phyloP scores from a whole-genome alignment of 2,797 vertebrate genomes.

The Etheostoma nigrum region DNA sequence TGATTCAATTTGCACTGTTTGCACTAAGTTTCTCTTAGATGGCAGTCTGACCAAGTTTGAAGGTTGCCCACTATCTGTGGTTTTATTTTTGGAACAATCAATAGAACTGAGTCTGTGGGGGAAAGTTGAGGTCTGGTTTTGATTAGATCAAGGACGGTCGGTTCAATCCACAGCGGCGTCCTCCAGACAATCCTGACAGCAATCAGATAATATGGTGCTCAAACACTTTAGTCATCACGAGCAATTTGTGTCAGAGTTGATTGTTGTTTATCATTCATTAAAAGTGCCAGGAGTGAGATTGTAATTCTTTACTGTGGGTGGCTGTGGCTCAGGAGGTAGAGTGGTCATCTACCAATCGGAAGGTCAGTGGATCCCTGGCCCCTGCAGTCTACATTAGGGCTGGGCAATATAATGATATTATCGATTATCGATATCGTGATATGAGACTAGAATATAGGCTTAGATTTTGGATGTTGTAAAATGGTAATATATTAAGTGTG shows the following conservation, averaged over 20 bases:
- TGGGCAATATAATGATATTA: no score
- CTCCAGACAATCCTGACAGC: constrained; percentile 44
- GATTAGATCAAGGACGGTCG: constrained; percentile 64
- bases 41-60: constrained; percentile 46
- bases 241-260: constrained; percentile 22
- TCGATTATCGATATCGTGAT: no score
- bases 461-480: no score
- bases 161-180: constrained; percentile 29
- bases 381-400: no score
- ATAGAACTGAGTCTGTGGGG: constrained; percentile 36
- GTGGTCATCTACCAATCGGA: no score
- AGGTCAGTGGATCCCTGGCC: no score
- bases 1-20: background rate
- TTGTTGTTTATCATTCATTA: constrained; percentile 17
- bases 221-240: background rate
- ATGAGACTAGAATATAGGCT: no score
- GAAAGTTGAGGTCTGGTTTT: constrained; percentile 45
- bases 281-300: background rate
- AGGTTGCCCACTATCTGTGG: constrained; percentile 42
- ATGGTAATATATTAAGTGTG: no score
- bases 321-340: no score
- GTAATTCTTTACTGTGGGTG: no score
- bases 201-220: constrained; percentile 34
- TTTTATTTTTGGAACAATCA: constrained; percentile 60
- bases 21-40: background rate